A percentile compares a stretch with the other conserved stretches of the same genome.
Evolutionary conservation across 1,140 invertebrate species (phyloP).

Genomic region (Agrypnia vestita): DNA sequence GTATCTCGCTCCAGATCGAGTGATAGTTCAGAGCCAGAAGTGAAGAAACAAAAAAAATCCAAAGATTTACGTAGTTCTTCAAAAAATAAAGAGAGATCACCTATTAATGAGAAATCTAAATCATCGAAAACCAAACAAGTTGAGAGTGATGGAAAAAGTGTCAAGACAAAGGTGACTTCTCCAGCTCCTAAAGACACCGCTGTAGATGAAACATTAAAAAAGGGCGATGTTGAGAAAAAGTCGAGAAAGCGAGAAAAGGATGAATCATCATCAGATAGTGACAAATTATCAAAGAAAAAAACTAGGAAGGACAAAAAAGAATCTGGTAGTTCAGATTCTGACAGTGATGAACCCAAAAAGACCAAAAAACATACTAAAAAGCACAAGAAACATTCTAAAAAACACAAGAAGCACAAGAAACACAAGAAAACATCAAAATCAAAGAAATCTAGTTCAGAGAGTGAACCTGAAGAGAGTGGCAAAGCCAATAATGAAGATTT

Average conservation of each 20-base stretch:
- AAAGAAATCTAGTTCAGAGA: conserved; percentile 79
- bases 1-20: conserved; percentile 61
- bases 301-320: conserved; percentile 67
- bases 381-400: conserved; percentile 81
- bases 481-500: conserved; percentile 86
- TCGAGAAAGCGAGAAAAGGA: conserved; percentile 75
- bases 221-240: conserved; percentile 68
- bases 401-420: conserved; percentile 80
- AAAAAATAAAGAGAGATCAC: conserved; percentile 51
- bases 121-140: conserved; percentile 42
- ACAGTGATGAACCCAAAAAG: conserved; percentile 72
- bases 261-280: conserved; percentile 78
- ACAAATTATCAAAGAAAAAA: conserved; percentile 72
- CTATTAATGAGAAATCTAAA: conserved; percentile 47
- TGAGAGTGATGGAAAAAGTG: conserved; percentile 31
- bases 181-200: conserved; percentile 64
- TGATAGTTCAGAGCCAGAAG: conserved; percentile 66
- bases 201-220: conserved; percentile 66
- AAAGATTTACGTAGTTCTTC: conserved; percentile 65
- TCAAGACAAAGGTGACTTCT: conserved; percentile 62
- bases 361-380: conserved; percentile 74
- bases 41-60: conserved; percentile 66
- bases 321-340: conserved; percentile 71
- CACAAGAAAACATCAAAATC: conserved; percentile 77
- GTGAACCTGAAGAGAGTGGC: conserved; percentile 78